Evolutionary conservation across 2,888 invertebrate genomes (phyloP).

Genomic region (Heliconius ethilla): DNA sequence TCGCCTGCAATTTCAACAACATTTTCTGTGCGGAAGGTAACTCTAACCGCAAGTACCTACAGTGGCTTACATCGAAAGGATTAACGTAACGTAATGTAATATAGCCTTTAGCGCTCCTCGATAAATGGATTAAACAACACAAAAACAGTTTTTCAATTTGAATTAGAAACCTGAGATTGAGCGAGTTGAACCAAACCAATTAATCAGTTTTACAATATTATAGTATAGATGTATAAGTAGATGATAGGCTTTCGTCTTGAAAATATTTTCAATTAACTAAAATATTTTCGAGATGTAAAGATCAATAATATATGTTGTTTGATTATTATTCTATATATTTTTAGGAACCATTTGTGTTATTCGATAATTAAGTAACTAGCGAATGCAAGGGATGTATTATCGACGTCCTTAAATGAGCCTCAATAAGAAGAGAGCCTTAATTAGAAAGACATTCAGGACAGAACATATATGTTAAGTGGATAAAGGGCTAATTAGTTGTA

Average conservation of each 20-base stretch:
- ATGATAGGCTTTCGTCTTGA: too few relatives aligned
- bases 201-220: neutral
- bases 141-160: neutral
- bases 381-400: neutral
- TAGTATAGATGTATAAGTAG: too few relatives aligned
- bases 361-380: too few relatives aligned
- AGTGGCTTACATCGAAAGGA: too few relatives aligned
- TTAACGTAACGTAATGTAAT: too few relatives aligned
- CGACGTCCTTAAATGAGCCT: neutral
- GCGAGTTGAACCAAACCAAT: neutral
- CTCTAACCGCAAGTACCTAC: too few relatives aligned
- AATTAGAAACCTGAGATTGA: neutral
- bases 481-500: neutral
- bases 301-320: too few relatives aligned
- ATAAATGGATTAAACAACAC: neutral
- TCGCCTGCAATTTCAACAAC: too few relatives aligned
- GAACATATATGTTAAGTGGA: neutral
- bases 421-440: neutral
- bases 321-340: neutral
- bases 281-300: too few relatives aligned
- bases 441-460: neutral
- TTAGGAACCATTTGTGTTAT: neutral
- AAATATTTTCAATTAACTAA: too few relatives aligned
- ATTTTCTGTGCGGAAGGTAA: too few relatives aligned
- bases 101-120: too few relatives aligned